Base-by-base conservation (phyloP, 2,113 vertebrate genomes). In the Etheostoma spectabile region DNA sequence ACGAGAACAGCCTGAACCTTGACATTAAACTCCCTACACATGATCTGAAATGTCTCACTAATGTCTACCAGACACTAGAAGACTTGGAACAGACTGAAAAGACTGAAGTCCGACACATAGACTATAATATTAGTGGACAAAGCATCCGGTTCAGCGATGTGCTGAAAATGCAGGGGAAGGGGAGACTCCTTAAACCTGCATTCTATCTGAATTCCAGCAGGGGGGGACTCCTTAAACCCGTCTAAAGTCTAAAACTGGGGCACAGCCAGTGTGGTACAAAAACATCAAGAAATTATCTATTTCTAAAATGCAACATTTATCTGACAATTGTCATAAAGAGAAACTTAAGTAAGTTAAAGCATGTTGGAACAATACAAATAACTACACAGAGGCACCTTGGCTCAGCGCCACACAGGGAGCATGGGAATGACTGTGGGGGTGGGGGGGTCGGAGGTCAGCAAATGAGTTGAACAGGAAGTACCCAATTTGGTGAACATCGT, bases 381-480 rank as follows among this genome's bases (percentile, higher is more conserved):
- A 57, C 4, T 6, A 21, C 35, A 27, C 13, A 10, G 48, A 56
- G 77, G 27, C 55, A 63, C 55, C 8, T 60, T 21, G 33, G 53
- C 49, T 71, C 55, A 0, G 63, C 2, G 11, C 80, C 81, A 57
- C 86, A 84, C 85, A 75, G 8, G 69, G 83, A 87, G 89, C 82
- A 69, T 92, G 91, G 83, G 87, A 90, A 87, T 57, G 77, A 84
- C 65, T 63, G 38, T 10, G 19, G 14, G 2, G 22, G 1, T 79
- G 21, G 1, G 19, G 30, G 3, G 86, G 86, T 88, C 77, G 88
- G 38, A 88, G 88, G 83, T 92, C 86, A 72, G n/a, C 5, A 3
- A 84, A 76, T 67, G 87, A 89, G 87, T 48, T 68, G 70, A 90
- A 89, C 89, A 93, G 91, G 91, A 93, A 92, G 84, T 73, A 74